Base-by-base conservation (phyloP, 2,113 vertebrate species). In the Eurystomus gularis region DNA sequence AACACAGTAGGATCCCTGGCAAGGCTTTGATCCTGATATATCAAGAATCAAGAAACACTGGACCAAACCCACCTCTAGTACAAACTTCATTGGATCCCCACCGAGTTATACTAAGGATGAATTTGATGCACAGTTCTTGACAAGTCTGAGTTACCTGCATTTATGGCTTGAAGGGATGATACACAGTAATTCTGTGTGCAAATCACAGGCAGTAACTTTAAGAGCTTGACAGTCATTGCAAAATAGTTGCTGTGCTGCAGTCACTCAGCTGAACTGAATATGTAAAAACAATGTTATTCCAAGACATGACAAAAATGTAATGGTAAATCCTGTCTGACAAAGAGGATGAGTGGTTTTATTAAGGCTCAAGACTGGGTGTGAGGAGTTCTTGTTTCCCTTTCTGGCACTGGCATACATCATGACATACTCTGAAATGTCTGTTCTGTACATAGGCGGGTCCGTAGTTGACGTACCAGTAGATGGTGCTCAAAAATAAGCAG, bases 11-110 rank as follows among this genome's bases (percentile, higher is more conserved):
- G 93, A 14, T 86, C 51, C 78, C 82, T 90, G 90, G 82, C 62
- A 75, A 71, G 88, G 83, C 72, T 93, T 73, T 94, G 96, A 94
- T 96, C 90, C 88, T 71, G 93, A 55, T 86, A 9, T 57, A 68
- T 86, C 76, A 86, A 72, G 72, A 94, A 69, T 64, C 79, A 78
- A 46, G 88, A 86, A 66, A 82, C 48, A 80, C 49, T 28, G 64
- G 76, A 86, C 88, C 55, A 75, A 88, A 90, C 71, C 92, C 68
- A 60, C 75, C 90, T 33, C 76, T 6, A 62, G 48, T 85, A 71
- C 35, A 37, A 88, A 86, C 55, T 75, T 52, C 71, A 60, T 4
- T 49, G 90, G 26, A 9, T 60, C 78, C 94, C 88, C 3, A 40
- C 39, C 0, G 48, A 75, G 85, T 42, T 51, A 42, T 21, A 4